Base-by-base conservation (phyloP, 2,797 vertebrate species). In the Brachyalestes nurse region DNA sequence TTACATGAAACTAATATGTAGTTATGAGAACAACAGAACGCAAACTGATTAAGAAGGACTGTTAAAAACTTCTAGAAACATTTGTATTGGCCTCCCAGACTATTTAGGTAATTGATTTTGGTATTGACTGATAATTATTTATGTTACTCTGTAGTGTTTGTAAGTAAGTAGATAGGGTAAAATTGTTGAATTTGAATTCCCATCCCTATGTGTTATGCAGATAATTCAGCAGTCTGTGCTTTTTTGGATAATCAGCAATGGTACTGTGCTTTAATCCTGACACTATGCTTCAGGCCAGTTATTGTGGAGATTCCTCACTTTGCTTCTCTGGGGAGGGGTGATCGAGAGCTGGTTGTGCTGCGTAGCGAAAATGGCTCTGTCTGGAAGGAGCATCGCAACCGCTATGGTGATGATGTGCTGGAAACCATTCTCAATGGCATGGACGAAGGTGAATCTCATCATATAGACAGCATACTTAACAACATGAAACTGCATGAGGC, bases 231-330 rank as follows among this genome's bases (percentile, higher is more conserved):
- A n/a, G 10, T 67, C 9, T 67, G 12, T 28, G 4, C 65, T 23
- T 62, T 62, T 10, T 9, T 19, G 28, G n/a, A 12, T 9, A 25
- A 25, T 2, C 25, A 1, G 65, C 17, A 2, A 19, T 28, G 17
- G 47, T 28, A 5, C 6, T 72, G 17, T 14, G 10, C 17, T 64
- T 62, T 53, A 47, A 19, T 42, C 12, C 49, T 76, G 45, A 67
- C 62, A 6, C 49, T 83, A 16, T 34, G 4, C 70, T 78, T 72
- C 87, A 99, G 98, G 89, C 98, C 98, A 0, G 98, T 99, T 57
- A 97, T 99, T 0, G 98, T 99, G 87, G 98, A 99, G 90, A 98
- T 99, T 80, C 98, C 98, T 0, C 97, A 99, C 87, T 99, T 99
- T 69, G 97, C 98, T 25, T 97, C 98, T 0, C 90, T 95, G 0